Conservation (phyloP, 2,888 invertebrate genomes). For the Chelonus formosanus region DNA sequence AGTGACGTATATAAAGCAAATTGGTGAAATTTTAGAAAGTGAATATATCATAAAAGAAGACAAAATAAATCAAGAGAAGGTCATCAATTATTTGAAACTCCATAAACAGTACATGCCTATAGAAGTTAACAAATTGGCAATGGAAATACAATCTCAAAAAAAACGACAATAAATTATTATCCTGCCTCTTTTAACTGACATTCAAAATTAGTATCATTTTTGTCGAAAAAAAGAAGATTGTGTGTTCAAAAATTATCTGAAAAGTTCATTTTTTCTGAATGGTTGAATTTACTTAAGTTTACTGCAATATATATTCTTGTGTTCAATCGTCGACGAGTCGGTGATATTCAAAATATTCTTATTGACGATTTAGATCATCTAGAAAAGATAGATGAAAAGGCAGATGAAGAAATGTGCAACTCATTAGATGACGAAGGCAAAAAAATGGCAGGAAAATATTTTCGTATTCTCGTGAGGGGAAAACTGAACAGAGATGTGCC, state of each 20-base stretch:
- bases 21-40: neutral
- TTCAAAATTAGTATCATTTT: constrained; percentile 25
- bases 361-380: constrained; percentile 38
- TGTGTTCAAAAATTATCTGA: constrained; percentile 15
- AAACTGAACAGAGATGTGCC: constrained; percentile 34
- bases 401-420: constrained; percentile 34
- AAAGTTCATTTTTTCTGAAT: constrained; percentile 26
- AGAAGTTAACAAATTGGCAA: constrained; percentile 16
- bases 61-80: neutral
- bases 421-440: constrained; percentile 27
- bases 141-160: constrained; percentile 13
- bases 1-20: constrained; percentile 2
- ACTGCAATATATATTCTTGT: constrained; percentile 35
- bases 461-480: constrained; percentile 32
- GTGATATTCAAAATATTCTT: constrained; percentile 39
- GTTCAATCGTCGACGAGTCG: constrained; percentile 42
- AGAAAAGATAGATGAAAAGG: constrained; percentile 36
- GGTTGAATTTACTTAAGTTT: constrained; percentile 33
- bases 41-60: constrained; percentile 1
- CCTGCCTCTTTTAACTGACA: constrained; percentile 25
- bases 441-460: constrained; percentile 37
- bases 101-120: no score
- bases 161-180: constrained; percentile 22
- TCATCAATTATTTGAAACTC: constrained; percentile 1
- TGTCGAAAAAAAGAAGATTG: constrained; percentile 6